Conservation (phyloP, 2,113 vertebrate genomes). For the Nesospiza acunhae region DNA sequence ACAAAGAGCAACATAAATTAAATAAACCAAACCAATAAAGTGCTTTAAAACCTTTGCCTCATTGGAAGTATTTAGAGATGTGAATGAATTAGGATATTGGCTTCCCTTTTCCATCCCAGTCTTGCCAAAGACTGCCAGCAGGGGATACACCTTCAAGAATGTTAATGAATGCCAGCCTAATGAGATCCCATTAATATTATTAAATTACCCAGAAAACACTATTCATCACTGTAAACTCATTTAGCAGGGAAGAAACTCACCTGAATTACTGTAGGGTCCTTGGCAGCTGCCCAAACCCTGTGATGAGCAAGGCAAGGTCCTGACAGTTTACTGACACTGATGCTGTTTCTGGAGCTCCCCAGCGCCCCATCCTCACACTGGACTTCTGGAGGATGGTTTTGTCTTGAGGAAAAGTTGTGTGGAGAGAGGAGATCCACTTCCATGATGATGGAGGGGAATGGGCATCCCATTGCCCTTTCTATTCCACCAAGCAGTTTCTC, state of each 20-base stretch:
- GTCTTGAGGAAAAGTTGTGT: neutral
- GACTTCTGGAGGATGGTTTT: neutral
- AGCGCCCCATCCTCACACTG: neutral
- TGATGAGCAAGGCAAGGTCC: neutral
- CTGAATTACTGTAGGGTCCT: conserved; percentile 50
- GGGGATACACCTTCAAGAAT: conserved; percentile 56
- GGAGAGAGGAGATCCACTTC: neutral
- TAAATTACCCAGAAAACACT: conserved; percentile 60
- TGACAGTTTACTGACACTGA: conserved; percentile 30
- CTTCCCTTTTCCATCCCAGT: conserved; percentile 4
- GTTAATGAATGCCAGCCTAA: conserved; percentile 56
- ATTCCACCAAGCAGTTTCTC: neutral
- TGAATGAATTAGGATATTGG: conserved; percentile 57
- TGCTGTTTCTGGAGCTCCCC: neutral
- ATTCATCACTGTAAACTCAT: conserved; percentile 64
- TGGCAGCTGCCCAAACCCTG: conserved; percentile 49
- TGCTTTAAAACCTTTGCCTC: conserved; percentile 24
- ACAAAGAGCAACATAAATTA: conserved; percentile 24
- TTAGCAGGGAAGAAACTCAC: conserved; percentile 53
- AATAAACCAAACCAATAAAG: conserved; percentile 24
- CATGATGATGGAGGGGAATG: neutral
- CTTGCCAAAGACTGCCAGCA: conserved; percentile 44
- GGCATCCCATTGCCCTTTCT: neutral
- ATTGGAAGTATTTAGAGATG: conserved; percentile 43
- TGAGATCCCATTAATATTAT: conserved; percentile 69